Evolutionary conservation across 2,113 vertebrate species (phyloP).

Genomic region (Seriola quinqueradiata): DNA sequence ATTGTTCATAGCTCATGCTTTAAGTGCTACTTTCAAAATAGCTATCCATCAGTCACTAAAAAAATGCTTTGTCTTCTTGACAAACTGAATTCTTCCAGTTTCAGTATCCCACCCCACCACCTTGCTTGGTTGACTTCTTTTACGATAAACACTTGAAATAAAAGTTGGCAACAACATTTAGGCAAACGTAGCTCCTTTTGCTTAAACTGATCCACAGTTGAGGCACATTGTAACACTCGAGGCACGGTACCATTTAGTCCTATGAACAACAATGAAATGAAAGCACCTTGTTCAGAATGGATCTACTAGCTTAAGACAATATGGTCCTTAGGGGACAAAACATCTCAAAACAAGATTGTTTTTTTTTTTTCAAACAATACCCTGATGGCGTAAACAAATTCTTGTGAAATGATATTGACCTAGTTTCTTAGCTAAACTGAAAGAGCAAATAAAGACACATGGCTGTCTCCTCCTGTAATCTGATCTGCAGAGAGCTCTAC

Average conservation of each 20-base stretch:
- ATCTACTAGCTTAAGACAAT: slow-evolving; percentile 39
- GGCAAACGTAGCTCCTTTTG: slow-evolving; percentile 45
- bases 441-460: slow-evolving; percentile 22
- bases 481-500: slow-evolving; percentile 20
- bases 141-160: slow-evolving; percentile 21
- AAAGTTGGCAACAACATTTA: slow-evolving; percentile 21
- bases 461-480: slow-evolving; percentile 2
- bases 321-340: slow-evolving; percentile 30
- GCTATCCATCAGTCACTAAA: slow-evolving; percentile 12
- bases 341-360: neutral
- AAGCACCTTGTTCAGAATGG: slow-evolving; percentile 41
- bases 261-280: slow-evolving; percentile 11
- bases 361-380: slow-evolving; percentile 10
- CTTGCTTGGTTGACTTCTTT: slow-evolving; percentile 24
- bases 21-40: slow-evolving; percentile 37
- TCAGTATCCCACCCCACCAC: neutral
- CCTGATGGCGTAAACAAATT: slow-evolving; percentile 34
- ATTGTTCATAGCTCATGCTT: slow-evolving; percentile 33
- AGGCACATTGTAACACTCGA: slow-evolving; percentile 50
- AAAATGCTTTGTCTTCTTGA: slow-evolving; percentile 4
- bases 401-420: slow-evolving; percentile 29
- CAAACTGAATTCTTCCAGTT: slow-evolving; percentile 41
- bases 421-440: slow-evolving; percentile 29
- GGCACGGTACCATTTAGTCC: slow-evolving; percentile 63
- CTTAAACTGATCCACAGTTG: slow-evolving; percentile 70